Percentiles rank a stretch among this genome's conserved stretches.
Conservation (phyloP, 2,797 vertebrate species). For the Cirrhinus mrigala region DNA sequence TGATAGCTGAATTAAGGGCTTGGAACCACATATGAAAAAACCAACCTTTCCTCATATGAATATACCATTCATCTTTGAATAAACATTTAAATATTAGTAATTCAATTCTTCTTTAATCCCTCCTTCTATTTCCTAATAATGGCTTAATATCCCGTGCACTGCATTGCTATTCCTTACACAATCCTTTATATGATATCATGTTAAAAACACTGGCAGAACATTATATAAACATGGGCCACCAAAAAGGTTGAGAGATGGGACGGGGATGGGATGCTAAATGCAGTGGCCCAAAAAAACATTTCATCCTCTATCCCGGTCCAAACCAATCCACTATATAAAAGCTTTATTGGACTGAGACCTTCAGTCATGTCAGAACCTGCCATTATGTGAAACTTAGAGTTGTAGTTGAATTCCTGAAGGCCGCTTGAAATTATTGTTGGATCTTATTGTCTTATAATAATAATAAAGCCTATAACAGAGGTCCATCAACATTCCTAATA, state of each 20-base stretch:
- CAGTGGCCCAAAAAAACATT: conserved; percentile 1
- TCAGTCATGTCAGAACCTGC: background rate
- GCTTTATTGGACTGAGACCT: conserved; percentile 7
- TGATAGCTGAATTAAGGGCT: background rate
- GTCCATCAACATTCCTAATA: conserved; percentile 5
- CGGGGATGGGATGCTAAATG: background rate
- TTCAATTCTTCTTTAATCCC: conserved; percentile 38
- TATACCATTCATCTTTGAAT: background rate
- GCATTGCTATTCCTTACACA: conserved; percentile 68
- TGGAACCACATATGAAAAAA: conserved; percentile 13
- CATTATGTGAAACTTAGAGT: conserved; percentile 14
- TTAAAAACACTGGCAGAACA: conserved; percentile 41
- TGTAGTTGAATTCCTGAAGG: conserved; percentile 37
- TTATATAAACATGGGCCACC: conserved; percentile 27
- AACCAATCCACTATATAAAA: background rate
- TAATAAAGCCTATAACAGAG: conserved; percentile 23
- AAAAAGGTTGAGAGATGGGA: conserved; percentile 2
- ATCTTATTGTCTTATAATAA: conserved; percentile 2
- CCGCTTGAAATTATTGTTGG: conserved; percentile 32
- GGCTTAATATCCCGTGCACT: conserved; percentile 81
- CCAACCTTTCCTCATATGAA: background rate
- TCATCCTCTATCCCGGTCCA: background rate
- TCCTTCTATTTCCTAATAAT: conserved; percentile 68
- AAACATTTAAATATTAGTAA: conserved; percentile 4
- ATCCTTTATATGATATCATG: conserved; percentile 58